Evolutionary conservation across 2,113 vertebrate species (phyloP).

Genomic region (Hippopotamus amphibius): DNA sequence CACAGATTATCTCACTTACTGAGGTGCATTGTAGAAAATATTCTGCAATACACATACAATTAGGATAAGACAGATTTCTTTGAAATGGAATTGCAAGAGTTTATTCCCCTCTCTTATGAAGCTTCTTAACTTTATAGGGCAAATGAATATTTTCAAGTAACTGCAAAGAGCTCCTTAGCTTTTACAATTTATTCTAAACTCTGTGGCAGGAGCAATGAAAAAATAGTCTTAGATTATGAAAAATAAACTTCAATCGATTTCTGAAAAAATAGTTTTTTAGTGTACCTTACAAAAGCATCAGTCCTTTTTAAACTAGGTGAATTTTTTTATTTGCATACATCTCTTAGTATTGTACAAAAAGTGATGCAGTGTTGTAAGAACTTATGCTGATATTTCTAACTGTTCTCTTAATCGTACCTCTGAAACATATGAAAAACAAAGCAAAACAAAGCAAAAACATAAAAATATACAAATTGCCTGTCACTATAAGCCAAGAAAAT

Average conservation of each 20-base stretch:
- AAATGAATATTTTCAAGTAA: conserved; percentile 26
- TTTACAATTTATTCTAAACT: background rate
- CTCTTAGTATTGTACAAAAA: background rate
- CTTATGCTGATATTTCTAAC: background rate
- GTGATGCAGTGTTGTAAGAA: background rate
- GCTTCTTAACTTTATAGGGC: background rate
- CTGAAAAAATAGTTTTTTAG: background rate
- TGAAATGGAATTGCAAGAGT: background rate
- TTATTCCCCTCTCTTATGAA: background rate
- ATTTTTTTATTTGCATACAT: background rate
- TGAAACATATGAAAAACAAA: background rate
- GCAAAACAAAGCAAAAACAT: background rate
- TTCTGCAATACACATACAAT: background rate
- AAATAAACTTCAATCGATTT: background rate
- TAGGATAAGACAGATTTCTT: background rate
- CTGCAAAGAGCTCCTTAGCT: background rate
- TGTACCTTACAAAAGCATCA: background rate
- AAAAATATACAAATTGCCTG: background rate
- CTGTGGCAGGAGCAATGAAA: background rate
- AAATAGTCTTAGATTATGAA: background rate
- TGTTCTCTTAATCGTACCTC: background rate
- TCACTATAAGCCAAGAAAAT: background rate
- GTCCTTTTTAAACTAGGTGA: background rate
- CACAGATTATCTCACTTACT: background rate
- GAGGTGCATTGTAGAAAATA: background rate